These are phyloP conservation scores for Orgyia antiqua DNA, from an alignment of 2,888 invertebrate genomes.

Conservation along the genomic window DNA sequence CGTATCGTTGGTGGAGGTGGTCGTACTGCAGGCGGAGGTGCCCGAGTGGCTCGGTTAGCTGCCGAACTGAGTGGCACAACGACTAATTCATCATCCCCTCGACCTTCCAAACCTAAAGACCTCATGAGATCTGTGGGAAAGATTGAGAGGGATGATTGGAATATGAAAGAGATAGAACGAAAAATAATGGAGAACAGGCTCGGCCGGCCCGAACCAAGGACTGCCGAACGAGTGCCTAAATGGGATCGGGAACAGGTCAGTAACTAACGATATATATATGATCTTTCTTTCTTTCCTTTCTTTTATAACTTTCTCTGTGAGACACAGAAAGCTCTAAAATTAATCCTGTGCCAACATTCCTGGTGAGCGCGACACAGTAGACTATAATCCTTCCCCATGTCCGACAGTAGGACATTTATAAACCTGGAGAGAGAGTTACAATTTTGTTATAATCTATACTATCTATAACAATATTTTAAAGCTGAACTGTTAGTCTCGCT, in stretches of 20 bases:
- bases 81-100: constrained; percentile 77
- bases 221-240: constrained; percentile 90
- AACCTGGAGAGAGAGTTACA: too few relatives aligned
- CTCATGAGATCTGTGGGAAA: constrained; percentile 91
- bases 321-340: too few relatives aligned
- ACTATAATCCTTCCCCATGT: too few relatives aligned
- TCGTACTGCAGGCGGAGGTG: constrained; percentile 48
- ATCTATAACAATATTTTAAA: too few relatives aligned
- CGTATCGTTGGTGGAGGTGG: constrained; percentile 54
- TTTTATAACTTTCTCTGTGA: too few relatives aligned
- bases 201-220: constrained; percentile 78
- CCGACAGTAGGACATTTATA: too few relatives aligned
- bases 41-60: constrained; percentile 69
- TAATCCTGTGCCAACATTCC: too few relatives aligned
- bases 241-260: constrained; percentile 91
- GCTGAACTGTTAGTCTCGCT: too few relatives aligned
- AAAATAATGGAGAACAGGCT: constrained; percentile 89
- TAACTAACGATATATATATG: background rate
- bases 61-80: constrained; percentile 86
- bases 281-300: background rate
- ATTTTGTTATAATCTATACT: too few relatives aligned
- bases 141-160: constrained; percentile 94
- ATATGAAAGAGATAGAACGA: constrained; percentile 92
- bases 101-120: constrained; percentile 85
- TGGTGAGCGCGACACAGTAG: too few relatives aligned